Evolutionary conservation across 2,888 invertebrate species (phyloP), one percentile per base, ranked within the genome.

Genomic region (Spisula solida): DNA sequence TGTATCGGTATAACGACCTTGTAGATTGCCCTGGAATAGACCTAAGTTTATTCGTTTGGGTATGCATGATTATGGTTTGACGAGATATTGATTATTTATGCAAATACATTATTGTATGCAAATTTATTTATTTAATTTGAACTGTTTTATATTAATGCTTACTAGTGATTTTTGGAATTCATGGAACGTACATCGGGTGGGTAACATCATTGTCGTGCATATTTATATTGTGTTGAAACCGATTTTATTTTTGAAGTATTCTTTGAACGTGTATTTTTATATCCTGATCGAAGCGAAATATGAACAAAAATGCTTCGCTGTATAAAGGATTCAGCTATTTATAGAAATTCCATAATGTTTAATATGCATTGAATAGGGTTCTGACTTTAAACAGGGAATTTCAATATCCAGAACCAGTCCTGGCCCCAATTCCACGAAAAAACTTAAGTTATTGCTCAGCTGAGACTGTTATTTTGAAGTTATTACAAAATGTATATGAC

Each of bases 131-230:
- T 66, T 66, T 66, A 66, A 66, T 66, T 66, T 66, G 60, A 75
- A 31, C 20, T 85, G 18, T 79, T 83, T 55, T 70, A 25, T 70
- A 48, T 84, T 83, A 81, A 78, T 86, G 85, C 83, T 84, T 51
- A 51, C 83, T 85, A 95, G 95, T 92, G 95, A 95, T 90, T 91
- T 94, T 75, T 95, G 95, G 94, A 94, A 94, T 87, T 90, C 94
- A 48, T 93, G 95, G 92, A 95, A 94, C 91, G 91, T 93, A 79
- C 93, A 94, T 88, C 93, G 94, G 95, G 95, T 95, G 94, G 92
- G 95, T 95, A 94, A 31, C 60, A 70, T 41, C 41, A 75, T 29
- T 34, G n/a, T 12, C 34, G 34, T 31, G 0, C n/a, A 66, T 66
- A 25, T 66, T 56, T n/a, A 66, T 66, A 66, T 66, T 66, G 60